Percentiles rank a stretch among this genome's conserved stretches.
Evolutionary conservation across 2,797 vertebrate genomes (phyloP).

Genomic region (Sternotherus odoratus): DNA sequence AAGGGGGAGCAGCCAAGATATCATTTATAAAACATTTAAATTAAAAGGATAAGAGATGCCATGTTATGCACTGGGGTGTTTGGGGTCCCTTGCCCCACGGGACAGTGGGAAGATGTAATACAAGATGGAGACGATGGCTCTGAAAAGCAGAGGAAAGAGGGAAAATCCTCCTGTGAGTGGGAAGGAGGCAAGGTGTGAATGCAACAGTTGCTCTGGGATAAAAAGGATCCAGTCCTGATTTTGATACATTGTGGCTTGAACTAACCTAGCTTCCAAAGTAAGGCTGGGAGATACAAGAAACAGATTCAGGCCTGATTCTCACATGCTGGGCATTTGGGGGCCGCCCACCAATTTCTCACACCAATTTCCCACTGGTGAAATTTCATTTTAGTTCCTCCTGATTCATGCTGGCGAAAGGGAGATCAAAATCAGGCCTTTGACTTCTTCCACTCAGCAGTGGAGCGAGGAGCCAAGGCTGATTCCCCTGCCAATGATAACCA

Average conservation of each 20-base stretch:
- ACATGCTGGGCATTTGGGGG: conserved; percentile 4
- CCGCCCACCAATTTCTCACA: not conserved
- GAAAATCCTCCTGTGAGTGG: conserved; percentile 1
- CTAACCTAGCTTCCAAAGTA: not conserved
- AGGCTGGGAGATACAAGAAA: not conserved
- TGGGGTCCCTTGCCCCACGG: conserved; percentile 46
- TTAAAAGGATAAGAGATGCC: conserved; percentile 61
- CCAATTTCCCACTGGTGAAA: not conserved
- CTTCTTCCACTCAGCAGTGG: not conserved
- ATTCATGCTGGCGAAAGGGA: conserved; percentile 32
- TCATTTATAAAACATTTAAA: conserved; percentile 66
- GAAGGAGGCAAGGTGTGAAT: not conserved
- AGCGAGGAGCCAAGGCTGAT: not conserved
- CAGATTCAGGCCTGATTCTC: not conserved
- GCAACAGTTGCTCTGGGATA: conserved; percentile 1
- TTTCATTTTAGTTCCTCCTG: conserved; percentile 13
- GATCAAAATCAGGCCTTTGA: not conserved
- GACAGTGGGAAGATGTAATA: not conserved
- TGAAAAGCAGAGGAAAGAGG: conserved; percentile 19
- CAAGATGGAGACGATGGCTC: not conserved
- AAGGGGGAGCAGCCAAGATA: conserved; percentile 51
- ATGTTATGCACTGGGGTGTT: conserved; percentile 40
- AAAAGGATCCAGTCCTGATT: conserved; percentile 36
- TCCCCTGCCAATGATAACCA: conserved; percentile 5
- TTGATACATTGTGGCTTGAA: conserved; percentile 14